A percentile compares a stretch with the other conserved stretches of the same genome.
Evolutionary conservation across 1,140 invertebrate species (phyloP).

Genomic region (Ceratoteleas bidentatus): DNA sequence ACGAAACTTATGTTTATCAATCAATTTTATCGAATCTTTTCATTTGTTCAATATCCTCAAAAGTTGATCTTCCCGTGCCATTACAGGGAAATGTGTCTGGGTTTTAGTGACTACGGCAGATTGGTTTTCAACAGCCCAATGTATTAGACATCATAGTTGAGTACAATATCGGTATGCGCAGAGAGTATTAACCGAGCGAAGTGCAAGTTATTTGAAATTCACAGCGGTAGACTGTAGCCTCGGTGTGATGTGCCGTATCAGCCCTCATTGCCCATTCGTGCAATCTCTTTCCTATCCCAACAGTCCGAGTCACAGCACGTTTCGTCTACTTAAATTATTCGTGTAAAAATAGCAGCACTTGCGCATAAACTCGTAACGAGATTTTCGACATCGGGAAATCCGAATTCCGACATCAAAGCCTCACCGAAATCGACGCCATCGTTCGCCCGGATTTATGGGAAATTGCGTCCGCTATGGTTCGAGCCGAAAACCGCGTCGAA

Average conservation of each 20-base stretch:
- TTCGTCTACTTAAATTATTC: neutral
- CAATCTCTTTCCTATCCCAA: conserved; percentile 9
- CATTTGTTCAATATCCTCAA: too few species aligned
- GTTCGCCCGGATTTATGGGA: conserved; percentile 3
- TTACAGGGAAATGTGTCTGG: too few species aligned
- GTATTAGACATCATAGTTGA: conserved; percentile 72
- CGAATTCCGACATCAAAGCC: too few species aligned
- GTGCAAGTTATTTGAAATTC: conserved; percentile 42
- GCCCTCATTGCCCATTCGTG: conserved; percentile 5
- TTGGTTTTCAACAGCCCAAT: too few species aligned
- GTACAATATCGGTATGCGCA: conserved; percentile 68
- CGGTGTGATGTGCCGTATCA: conserved; percentile 68
- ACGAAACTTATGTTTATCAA: too few species aligned
- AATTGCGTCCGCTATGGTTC: conserved; percentile 1
- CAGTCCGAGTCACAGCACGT: conserved; percentile 5
- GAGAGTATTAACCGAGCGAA: conserved; percentile 50
- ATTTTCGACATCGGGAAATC: too few species aligned
- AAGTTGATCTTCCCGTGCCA: too few species aligned
- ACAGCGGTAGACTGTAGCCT: conserved; percentile 58
- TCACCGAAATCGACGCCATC: too few species aligned
- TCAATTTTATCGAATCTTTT: too few species aligned
- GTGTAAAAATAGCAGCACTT: neutral
- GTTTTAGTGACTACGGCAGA: too few species aligned
- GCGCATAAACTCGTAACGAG: too few species aligned
- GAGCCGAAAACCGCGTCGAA: neutral